Evolutionary conservation across 2,888 invertebrate genomes (phyloP).

Genomic region (Cheilosia pagana): DNA sequence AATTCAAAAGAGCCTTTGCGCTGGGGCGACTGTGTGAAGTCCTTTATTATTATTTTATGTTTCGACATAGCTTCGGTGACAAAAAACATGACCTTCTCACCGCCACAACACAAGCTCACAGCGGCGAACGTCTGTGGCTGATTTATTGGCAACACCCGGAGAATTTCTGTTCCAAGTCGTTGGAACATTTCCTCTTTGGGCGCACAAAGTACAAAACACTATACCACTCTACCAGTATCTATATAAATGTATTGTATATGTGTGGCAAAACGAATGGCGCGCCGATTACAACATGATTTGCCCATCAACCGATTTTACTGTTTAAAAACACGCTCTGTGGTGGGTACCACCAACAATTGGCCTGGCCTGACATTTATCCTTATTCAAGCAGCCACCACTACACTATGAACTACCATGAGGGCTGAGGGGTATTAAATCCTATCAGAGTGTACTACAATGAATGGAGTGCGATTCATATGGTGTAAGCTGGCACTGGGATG

Average conservation of each 20-base stretch:
- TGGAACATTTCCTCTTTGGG: conserved; percentile 42
- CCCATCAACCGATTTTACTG: conserved; percentile 58
- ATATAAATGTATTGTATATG: not conserved
- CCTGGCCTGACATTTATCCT: conserved; percentile 41
- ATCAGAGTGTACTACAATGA: not conserved
- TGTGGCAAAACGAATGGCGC: conserved; percentile 16
- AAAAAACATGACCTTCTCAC: conserved; percentile 49
- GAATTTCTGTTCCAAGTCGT: conserved; percentile 51
- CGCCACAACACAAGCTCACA: conserved; percentile 27
- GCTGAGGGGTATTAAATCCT: not conserved
- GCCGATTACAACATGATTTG: conserved; percentile 62
- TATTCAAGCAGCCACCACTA: conserved; percentile 5
- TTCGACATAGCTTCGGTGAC: conserved; percentile 33
- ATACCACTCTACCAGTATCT: not conserved
- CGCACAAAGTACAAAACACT: not conserved
- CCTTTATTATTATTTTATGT: conserved; percentile 45
- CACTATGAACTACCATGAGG: not conserved
- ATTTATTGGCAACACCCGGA: conserved; percentile 61
- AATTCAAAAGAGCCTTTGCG: not conserved
- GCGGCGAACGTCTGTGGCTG: conserved; percentile 43
- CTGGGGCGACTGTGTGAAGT: not conserved
- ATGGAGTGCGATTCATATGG: conserved; percentile 24
- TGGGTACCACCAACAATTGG: conserved; percentile 25
- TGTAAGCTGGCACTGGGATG: conserved; percentile 29
- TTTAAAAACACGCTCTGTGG: conserved; percentile 59